phyloP scores from a whole-genome alignment of 2,888 invertebrate genomes.

The Lithophane semibrunnea region DNA sequence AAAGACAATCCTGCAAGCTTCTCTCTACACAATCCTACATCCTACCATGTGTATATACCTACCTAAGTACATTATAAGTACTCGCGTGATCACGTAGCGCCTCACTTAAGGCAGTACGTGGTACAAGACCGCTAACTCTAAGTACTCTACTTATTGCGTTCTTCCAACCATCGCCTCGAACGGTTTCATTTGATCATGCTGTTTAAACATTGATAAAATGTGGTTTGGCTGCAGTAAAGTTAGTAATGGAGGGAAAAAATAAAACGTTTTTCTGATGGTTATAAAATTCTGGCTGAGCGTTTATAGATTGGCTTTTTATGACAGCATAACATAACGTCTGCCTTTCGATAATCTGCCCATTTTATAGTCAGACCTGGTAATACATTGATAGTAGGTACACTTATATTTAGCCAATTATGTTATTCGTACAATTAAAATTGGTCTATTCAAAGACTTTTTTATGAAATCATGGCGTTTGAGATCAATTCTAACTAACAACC shows the following conservation, averaged over 20 bases:
- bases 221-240: conserved; percentile 38
- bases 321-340: not conserved
- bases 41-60: not conserved
- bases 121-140: conserved; percentile 49
- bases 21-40: not conserved
- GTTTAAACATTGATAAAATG: conserved; percentile 62
- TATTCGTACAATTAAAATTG: not conserved
- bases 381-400: not conserved
- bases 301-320: conserved; percentile 16
- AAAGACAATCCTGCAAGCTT: conserved; percentile 11
- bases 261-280: conserved; percentile 13
- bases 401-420: not conserved
- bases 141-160: conserved; percentile 58
- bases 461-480: too few species aligned
- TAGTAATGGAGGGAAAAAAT: conserved; percentile 37
- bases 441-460: too few species aligned
- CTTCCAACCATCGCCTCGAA: conserved; percentile 41
- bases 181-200: conserved; percentile 57
- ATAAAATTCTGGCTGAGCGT: conserved; percentile 14
- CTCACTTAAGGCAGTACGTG: conserved; percentile 65
- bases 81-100: conserved; percentile 55
- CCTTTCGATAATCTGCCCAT: not conserved
- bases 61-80: conserved; percentile 42
- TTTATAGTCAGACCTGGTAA: not conserved
- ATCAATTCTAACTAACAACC: too few species aligned